Conservation (phyloP, 2,797 vertebrate genomes). For the Siniperca obscura region DNA sequence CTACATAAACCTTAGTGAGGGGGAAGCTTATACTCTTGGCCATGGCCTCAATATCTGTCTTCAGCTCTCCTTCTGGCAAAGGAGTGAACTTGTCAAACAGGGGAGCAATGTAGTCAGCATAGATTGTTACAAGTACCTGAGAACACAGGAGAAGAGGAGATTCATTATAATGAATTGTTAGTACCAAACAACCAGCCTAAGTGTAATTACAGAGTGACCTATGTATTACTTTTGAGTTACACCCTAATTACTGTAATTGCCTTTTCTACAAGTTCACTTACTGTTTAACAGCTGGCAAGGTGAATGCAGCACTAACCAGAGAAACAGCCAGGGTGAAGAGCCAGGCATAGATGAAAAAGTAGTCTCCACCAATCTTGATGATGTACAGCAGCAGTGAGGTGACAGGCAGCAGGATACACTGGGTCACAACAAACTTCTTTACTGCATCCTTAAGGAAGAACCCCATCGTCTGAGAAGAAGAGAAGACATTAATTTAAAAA, state of each 20-base stretch:
- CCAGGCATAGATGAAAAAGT: conserved; percentile 99
- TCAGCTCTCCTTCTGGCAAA: conserved; percentile 94
- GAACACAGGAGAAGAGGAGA: conserved; percentile 23
- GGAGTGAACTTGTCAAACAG: conserved; percentile 99
- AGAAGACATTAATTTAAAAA: conserved; percentile 3
- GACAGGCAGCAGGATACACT: conserved; percentile 97
- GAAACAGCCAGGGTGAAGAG: conserved; percentile 96
- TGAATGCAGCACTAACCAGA: conserved; percentile 87
- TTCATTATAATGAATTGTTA: background rate
- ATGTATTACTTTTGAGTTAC: background rate
- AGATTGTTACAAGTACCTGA: conserved; percentile 97
- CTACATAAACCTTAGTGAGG: conserved; percentile 97
- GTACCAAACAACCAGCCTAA: background rate
- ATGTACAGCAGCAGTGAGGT: conserved; percentile 98
- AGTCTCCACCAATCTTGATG: conserved; percentile 99
- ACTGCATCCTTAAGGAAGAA: conserved; percentile 97
- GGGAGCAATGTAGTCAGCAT: conserved; percentile 98
- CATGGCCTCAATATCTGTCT: conserved; percentile 94
- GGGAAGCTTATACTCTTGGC: conserved; percentile 95
- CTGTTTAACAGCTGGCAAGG: background rate
- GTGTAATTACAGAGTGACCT: background rate
- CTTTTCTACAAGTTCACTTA: background rate
- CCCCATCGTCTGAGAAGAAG: conserved; percentile 88
- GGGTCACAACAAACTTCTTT: conserved; percentile 98
- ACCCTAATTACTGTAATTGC: no score